phyloP scores from a whole-genome alignment of 2,113 vertebrate species.

The Diphyllodes magnificus region DNA sequence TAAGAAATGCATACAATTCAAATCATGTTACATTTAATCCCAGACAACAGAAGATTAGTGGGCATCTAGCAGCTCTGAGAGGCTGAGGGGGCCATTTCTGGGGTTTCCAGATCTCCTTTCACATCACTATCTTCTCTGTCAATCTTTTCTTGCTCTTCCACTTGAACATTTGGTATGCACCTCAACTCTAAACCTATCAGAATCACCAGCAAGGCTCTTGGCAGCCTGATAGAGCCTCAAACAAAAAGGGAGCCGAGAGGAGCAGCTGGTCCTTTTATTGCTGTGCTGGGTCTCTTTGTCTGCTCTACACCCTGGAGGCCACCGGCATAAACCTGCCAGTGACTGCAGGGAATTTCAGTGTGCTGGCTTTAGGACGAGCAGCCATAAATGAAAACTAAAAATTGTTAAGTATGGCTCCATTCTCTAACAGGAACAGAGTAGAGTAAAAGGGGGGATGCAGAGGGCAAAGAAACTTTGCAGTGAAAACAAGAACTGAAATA shows the following conservation, averaged over 20 bases:
- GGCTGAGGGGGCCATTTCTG: not conserved
- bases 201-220: constrained; percentile 6
- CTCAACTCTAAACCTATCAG: constrained; percentile 31
- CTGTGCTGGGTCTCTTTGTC: constrained; percentile 29
- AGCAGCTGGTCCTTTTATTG: constrained; percentile 55
- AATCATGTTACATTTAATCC: not conserved
- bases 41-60: not conserved
- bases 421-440: not conserved
- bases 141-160: not conserved
- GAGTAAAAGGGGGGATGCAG: not conserved
- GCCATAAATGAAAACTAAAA: not conserved
- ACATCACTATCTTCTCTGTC: not conserved
- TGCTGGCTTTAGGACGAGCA: not conserved
- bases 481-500: not conserved
- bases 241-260: not conserved
- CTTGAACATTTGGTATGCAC: constrained; percentile 24
- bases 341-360: not conserved
- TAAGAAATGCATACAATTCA: not conserved
- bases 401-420: not conserved
- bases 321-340: not conserved
- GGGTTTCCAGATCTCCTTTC: not conserved
- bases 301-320: constrained; percentile 50
- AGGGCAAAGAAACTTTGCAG: not conserved
- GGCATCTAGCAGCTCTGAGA: not conserved
- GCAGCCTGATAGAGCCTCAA: constrained; percentile 18